phyloP scores from a whole-genome alignment of 1,140 invertebrate species.

The roundworm (Caenorhabditis elegans) region DNA sequence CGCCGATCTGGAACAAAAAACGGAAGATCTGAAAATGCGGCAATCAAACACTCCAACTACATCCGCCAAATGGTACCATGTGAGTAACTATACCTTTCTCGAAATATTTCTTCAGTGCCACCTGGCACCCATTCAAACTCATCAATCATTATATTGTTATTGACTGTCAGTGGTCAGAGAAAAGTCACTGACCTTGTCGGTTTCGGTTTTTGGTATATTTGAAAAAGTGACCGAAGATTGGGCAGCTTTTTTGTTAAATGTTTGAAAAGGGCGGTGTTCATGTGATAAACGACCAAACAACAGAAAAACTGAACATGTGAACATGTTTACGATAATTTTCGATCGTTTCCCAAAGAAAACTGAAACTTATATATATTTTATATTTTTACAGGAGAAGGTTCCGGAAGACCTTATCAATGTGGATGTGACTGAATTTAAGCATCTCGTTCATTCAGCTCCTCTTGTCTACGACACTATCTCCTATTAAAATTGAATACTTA shows the following conservation, averaged over 20 bases:
- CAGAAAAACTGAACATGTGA: too few species aligned
- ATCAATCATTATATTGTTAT: constrained; percentile 23
- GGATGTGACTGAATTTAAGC: neutral
- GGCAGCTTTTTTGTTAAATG: neutral
- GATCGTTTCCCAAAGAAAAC: neutral
- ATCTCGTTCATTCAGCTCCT: constrained; percentile 17
- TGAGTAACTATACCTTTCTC: neutral
- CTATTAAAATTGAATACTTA: neutral
- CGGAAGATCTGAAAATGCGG: neutral
- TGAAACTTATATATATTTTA: neutral
- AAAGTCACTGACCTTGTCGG: neutral
- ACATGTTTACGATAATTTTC: too few species aligned
- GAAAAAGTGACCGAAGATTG: neutral
- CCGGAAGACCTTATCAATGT: neutral
- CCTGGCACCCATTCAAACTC: neutral
- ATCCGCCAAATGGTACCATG: neutral
- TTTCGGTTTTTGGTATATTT: neutral
- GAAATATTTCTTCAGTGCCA: neutral
- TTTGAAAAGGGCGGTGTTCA: neutral
- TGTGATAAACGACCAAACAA: neutral
- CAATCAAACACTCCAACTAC: neutral
- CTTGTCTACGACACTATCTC: neutral
- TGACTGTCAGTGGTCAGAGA: neutral
- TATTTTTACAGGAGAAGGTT: neutral
- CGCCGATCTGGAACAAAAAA: neutral